A percentile compares a stretch with the other conserved stretches of the same genome.
Conservation (phyloP, 2,888 invertebrate genomes). For the Heliconius erato region DNA sequence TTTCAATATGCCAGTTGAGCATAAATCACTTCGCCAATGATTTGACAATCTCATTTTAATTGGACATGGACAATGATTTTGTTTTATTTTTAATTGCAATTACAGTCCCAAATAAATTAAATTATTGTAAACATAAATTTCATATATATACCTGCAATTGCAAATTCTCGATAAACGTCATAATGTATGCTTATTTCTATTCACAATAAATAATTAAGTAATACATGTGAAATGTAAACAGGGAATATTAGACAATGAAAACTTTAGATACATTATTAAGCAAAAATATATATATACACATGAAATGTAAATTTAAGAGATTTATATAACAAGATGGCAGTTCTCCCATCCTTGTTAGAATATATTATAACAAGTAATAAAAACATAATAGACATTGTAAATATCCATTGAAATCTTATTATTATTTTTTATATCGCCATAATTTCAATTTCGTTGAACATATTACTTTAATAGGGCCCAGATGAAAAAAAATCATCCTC, state of each 20-base stretch:
- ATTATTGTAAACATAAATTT: not conserved
- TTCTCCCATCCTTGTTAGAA: not conserved
- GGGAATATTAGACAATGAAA: not conserved
- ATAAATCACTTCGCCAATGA: no score
- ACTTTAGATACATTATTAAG: not conserved
- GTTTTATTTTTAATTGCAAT: not conserved
- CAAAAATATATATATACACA: not conserved
- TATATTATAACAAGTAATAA: not conserved
- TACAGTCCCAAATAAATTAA: conserved; percentile 1
- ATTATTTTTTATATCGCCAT: not conserved
- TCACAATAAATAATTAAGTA: not conserved
- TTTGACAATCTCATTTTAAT: not conserved
- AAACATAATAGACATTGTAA: not conserved
- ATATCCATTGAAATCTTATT: not conserved
- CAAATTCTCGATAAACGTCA: not conserved
- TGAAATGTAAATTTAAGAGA: not conserved
- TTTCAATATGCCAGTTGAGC: no score
- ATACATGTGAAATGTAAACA: not conserved
- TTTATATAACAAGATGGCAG: not conserved
- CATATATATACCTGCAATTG: not conserved
- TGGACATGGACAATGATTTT: not conserved
- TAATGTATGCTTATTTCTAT: conserved; percentile 17
- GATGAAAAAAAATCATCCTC: not conserved
- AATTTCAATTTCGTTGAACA: not conserved
- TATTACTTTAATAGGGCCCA: not conserved